Evolutionary conservation across 1,140 invertebrate genomes (phyloP).

Genomic region (Drosophila nigrodunni): DNA sequence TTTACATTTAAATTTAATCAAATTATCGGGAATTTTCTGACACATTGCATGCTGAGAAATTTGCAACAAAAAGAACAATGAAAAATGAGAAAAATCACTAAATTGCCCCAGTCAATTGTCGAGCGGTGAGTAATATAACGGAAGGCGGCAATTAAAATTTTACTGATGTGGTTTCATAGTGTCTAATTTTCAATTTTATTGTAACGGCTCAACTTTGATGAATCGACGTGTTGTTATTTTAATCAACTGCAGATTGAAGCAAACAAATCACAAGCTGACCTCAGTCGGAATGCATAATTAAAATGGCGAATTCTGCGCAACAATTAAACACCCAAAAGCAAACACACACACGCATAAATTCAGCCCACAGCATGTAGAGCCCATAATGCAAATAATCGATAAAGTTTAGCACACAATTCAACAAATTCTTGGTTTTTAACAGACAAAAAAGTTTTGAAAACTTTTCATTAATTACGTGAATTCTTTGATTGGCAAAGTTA

Average conservation of each 20-base stretch:
- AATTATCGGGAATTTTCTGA: background rate
- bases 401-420: slow-evolving; percentile 29
- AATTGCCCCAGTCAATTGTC: slow-evolving; percentile 52
- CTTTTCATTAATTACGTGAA: no score
- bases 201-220: background rate
- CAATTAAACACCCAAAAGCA: slow-evolving; percentile 34
- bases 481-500: no score
- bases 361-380: background rate
- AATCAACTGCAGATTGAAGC: slow-evolving; percentile 4
- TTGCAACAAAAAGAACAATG: background rate
- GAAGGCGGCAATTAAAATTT: slow-evolving; percentile 52
- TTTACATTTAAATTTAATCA: background rate
- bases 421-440: slow-evolving; percentile 2
- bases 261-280: slow-evolving; percentile 28
- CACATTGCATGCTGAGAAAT: background rate
- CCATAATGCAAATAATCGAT: slow-evolving; percentile 31
- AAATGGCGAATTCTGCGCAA: slow-evolving; percentile 24
- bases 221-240: slow-evolving; percentile 5
- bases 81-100: background rate
- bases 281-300: slow-evolving; percentile 32
- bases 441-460: no score
- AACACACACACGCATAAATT: background rate
- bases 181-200: background rate
- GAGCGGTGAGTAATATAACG: slow-evolving; percentile 50
- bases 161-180: slow-evolving; percentile 29